These are phyloP conservation scores for Megaceryle alcyon DNA, from an alignment of 2,797 vertebrate species.

Conservation along the genomic window DNA sequence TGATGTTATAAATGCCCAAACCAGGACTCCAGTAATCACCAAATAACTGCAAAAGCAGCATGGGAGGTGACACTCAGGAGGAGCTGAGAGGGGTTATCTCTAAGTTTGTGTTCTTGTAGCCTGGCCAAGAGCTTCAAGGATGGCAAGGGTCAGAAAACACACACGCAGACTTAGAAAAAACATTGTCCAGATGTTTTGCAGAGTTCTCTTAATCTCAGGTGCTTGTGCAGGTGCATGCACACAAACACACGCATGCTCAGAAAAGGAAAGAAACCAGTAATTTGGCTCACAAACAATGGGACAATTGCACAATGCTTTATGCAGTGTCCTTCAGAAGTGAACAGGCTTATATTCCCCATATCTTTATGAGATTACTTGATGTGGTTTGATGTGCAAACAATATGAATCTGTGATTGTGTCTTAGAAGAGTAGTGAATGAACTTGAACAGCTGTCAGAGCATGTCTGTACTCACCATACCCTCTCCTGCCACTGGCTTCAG, in stretches of 20 bases:
- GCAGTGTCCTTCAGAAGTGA: neutral
- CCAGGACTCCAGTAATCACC: neutral
- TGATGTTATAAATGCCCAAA: neutral
- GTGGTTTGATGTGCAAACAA: neutral
- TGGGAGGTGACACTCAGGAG: neutral
- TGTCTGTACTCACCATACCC: accelerated
- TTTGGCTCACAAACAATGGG: neutral
- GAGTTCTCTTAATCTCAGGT: neutral
- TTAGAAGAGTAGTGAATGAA: neutral
- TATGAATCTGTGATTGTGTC: neutral
- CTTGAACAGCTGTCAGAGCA: neutral
- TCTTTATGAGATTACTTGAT: neutral
- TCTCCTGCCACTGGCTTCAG: neutral
- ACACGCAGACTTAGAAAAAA: neutral
- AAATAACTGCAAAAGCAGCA: neutral
- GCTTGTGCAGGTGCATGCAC: accelerated
- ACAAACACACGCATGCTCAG: neutral
- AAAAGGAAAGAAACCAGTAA: neutral
- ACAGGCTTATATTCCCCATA: accelerated
- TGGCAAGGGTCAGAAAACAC: neutral
- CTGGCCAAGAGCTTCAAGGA: neutral
- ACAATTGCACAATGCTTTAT: neutral
- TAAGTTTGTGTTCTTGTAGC: neutral
- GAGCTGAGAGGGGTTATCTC: neutral
- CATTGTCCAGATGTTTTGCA: neutral